These are phyloP conservation scores for Meriones unguiculatus DNA, from an alignment of 2,113 vertebrate genomes.

Conservation along the genomic window DNA sequence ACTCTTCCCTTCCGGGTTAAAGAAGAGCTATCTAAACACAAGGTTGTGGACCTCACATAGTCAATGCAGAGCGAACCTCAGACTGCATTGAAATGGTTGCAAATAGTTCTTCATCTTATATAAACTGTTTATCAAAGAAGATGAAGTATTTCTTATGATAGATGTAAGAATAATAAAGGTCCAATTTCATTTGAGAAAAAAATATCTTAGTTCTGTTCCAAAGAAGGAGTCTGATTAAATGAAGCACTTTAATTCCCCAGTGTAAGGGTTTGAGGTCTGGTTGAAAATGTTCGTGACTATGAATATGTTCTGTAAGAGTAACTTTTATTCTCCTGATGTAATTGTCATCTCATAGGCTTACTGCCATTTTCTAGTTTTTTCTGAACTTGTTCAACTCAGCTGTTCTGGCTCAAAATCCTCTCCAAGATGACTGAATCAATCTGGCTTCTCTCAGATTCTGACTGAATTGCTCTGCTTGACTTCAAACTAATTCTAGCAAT, in stretches of 20 bases:
- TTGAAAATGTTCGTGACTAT: neutral
- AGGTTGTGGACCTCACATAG: neutral
- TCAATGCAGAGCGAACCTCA: neutral
- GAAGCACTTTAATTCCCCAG: slow-evolving; percentile 14
- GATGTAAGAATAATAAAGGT: slow-evolving; percentile 32
- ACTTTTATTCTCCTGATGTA: too few species aligned
- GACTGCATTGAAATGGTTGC: neutral
- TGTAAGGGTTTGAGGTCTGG: neutral
- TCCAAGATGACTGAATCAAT: too few species aligned
- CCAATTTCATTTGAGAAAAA: neutral
- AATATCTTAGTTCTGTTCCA: neutral
- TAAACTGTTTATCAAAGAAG: slow-evolving; percentile 30
- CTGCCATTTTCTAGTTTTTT: too few species aligned
- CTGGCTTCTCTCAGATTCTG: too few species aligned
- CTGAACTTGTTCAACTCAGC: too few species aligned
- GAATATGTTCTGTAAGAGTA: too few species aligned
- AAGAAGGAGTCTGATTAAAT: neutral
- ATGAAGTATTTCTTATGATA: neutral
- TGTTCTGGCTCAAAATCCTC: too few species aligned
- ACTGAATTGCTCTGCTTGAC: too few species aligned
- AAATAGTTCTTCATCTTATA: neutral
- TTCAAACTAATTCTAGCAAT: too few species aligned
- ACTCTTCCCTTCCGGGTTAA: neutral
- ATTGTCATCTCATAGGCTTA: too few species aligned
- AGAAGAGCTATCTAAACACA: neutral